Evolutionary conservation across 2,888 invertebrate species (phyloP).

Genomic region (Epicampocera succincta): DNA sequence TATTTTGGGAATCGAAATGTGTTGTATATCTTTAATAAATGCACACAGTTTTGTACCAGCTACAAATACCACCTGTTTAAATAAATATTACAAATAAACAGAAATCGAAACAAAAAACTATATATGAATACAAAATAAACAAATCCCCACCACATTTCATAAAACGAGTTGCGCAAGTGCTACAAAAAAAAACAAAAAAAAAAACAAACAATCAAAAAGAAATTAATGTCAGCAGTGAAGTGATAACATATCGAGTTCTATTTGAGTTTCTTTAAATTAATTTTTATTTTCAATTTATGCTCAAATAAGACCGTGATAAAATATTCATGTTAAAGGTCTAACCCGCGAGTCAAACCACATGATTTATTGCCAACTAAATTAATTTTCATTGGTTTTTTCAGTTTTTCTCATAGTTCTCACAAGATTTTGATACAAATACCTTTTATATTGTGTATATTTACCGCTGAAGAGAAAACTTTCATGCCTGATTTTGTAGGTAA

Average conservation of each 20-base stretch:
- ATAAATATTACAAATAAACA: conserved; percentile 18
- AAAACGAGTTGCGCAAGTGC: not conserved
- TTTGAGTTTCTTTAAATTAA: too few relatives aligned
- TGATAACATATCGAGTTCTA: too few relatives aligned
- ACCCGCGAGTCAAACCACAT: conserved; percentile 26
- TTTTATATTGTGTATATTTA: too few relatives aligned
- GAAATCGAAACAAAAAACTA: not conserved
- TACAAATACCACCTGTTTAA: conserved; percentile 55
- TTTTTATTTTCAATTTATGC: too few relatives aligned
- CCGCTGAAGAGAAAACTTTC: too few relatives aligned
- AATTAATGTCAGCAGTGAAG: conserved; percentile 15
- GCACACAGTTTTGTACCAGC: conserved; percentile 33
- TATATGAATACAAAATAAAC: conserved; percentile 5
- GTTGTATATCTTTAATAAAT: conserved; percentile 22
- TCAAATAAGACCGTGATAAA: not conserved
- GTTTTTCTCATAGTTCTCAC: too few relatives aligned
- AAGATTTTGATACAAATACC: too few relatives aligned
- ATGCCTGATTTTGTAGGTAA: too few relatives aligned
- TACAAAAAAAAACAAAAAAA: too few relatives aligned
- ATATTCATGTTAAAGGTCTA: conserved; percentile 46
- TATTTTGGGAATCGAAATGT: not conserved
- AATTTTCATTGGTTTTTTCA: not conserved
- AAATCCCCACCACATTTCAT: conserved; percentile 7
- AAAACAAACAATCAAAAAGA: not conserved
- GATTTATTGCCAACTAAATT: conserved; percentile 42